Conservation (phyloP, 2,888 invertebrate genomes). For the Cantharis rustica region DNA sequence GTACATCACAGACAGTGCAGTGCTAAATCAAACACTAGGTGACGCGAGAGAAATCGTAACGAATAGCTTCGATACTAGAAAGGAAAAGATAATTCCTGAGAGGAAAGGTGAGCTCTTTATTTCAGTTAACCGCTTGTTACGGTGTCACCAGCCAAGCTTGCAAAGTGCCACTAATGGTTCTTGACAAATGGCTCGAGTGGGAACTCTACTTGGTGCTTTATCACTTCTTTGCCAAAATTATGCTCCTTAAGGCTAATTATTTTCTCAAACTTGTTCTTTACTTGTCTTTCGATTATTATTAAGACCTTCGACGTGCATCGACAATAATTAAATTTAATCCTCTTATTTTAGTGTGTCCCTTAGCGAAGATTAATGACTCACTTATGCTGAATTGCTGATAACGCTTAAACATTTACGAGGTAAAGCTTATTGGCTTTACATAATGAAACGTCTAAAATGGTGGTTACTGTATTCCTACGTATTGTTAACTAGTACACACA, state of each 20-base stretch:
- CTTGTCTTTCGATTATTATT: background rate
- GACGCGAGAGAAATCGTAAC: conserved; percentile 39
- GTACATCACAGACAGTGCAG: conserved; percentile 33
- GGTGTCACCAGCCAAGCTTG: conserved; percentile 48
- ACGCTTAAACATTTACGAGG: conserved; percentile 20
- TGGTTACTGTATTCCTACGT: conserved; percentile 7
- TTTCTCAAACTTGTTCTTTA: conserved; percentile 9
- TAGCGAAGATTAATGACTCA: conserved; percentile 26
- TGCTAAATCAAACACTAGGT: conserved; percentile 36
- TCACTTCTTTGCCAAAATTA: conserved; percentile 23
- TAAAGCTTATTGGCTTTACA: conserved; percentile 36
- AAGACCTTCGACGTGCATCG: background rate
- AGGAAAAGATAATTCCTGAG: conserved; percentile 48
- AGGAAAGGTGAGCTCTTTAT: conserved; percentile 52
- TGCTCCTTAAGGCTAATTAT: conserved; percentile 17
- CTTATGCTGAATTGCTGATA: conserved; percentile 15
- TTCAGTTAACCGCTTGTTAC: conserved; percentile 53
- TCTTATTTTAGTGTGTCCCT: conserved; percentile 16
- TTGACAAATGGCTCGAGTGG: conserved; percentile 50
- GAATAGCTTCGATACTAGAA: conserved; percentile 40
- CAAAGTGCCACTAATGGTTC: conserved; percentile 51
- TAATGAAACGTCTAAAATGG: conserved; percentile 40
- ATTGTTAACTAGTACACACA: background rate
- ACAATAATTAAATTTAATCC: background rate
- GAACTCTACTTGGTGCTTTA: conserved; percentile 34